A percentile compares a stretch with the other conserved stretches of the same genome.
These are phyloP conservation scores for Colletes latitarsis DNA, from an alignment of 1,140 invertebrate genomes.

Conservation along the genomic window DNA sequence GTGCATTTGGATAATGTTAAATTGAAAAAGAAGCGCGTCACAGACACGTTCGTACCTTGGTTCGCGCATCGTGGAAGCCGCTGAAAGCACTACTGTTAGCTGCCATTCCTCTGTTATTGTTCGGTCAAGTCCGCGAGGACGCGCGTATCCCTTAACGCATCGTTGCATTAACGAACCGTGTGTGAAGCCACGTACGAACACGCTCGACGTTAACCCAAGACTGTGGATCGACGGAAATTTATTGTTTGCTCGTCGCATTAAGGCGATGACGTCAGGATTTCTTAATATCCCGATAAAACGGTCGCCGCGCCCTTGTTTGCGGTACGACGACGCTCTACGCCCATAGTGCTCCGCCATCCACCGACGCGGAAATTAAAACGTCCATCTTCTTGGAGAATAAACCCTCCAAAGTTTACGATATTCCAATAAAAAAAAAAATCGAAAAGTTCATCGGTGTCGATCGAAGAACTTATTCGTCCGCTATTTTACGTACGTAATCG, in stretches of 20 bases:
- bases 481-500: no score
- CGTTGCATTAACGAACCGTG: background rate
- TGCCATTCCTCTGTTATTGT: no score
- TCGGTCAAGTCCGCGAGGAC: background rate
- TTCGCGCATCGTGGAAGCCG: background rate
- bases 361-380: background rate
- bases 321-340: background rate
- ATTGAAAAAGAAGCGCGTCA: no score
- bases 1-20: no score
- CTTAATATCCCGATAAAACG: slow-evolving; percentile 46
- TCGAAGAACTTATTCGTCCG: no score
- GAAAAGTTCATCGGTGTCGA: no score
- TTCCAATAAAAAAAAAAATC: no score
- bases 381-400: background rate
- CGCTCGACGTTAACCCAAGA: slow-evolving; percentile 17
- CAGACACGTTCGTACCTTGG: background rate
- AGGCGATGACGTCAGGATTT: slow-evolving; percentile 34
- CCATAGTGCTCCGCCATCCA: no score
- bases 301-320: slow-evolving; percentile 42
- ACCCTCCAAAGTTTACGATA: no score
- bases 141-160: background rate
- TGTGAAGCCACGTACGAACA: background rate
- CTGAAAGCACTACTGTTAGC: no score
- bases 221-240: background rate
- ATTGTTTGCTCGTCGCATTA: slow-evolving; percentile 23